phyloP scores from a whole-genome alignment of 2,113 vertebrate genomes.

The Acinonyx jubatus region DNA sequence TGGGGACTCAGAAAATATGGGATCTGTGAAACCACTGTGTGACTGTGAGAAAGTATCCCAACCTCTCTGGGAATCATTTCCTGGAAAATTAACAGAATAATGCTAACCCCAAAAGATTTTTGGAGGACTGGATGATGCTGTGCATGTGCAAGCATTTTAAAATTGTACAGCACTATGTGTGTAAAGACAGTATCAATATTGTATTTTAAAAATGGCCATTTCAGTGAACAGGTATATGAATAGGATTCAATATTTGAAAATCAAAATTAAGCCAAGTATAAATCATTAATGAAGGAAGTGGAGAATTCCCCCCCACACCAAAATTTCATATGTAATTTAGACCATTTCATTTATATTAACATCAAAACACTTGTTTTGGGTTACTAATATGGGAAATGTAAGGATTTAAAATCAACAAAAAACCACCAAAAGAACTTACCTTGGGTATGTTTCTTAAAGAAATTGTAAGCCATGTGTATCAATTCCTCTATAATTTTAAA shows the following conservation, averaged over 20 bases:
- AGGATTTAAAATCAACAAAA: not conserved
- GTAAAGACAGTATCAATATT: not conserved
- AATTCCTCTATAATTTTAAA: not conserved
- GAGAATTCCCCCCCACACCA: not conserved
- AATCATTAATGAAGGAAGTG: not conserved
- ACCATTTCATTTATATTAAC: not conserved
- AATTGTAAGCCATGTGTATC: not conserved
- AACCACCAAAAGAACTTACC: not conserved
- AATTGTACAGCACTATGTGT: not conserved
- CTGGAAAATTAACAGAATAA: not conserved
- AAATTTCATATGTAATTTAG: not conserved
- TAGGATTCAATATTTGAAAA: not conserved
- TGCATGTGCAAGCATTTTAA: not conserved
- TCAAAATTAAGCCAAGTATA: slow-evolving; percentile 33
- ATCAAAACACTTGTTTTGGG: not conserved
- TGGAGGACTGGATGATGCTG: not conserved
- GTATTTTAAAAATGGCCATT: not conserved
- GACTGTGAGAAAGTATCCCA: not conserved
- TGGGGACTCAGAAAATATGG: not conserved
- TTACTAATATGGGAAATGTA: slow-evolving; percentile 17
- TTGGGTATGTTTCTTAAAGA: not conserved
- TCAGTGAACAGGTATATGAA: not conserved
- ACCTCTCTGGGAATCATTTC: not conserved
- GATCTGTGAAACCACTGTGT: not conserved
- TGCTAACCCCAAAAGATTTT: not conserved